Evolutionary conservation across 1,140 invertebrate genomes (phyloP), one percentile per base, ranked within the genome.

Genomic region (Lepidurus arcticus): DNA sequence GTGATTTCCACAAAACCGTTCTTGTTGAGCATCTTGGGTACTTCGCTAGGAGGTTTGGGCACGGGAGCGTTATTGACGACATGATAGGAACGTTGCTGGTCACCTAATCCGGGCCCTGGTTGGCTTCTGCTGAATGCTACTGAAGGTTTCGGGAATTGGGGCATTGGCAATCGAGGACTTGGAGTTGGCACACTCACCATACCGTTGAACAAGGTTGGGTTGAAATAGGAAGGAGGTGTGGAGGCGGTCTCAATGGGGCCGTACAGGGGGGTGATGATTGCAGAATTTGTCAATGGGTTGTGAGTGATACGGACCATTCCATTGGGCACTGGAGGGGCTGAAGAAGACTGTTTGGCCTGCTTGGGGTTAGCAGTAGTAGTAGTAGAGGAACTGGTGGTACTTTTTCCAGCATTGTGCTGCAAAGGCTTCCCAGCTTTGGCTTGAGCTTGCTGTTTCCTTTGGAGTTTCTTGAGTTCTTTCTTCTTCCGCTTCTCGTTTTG

Each of bases 401-500:
- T 42, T 26, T 74, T 44, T 73, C 47, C 24, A 21, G n/a, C 42
- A 11, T 75, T 78, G 73, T 34, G 13, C 34, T 1, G 73, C 43
- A 16, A 42, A 24, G 42, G 44, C n/a, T 78, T 73, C 24, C 44
- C 79, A 80, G 80, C 80, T 80, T 77, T 80, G 81, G 81, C 76
- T 44, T 80, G 75, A 42, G 78, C 76, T 74, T 80, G 79, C 77
- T 79, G 44, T 45, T 47, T 44, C 42, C 75, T 75, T 11, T 75
- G 74, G 42, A 73, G 34, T 79, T 73, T 82, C 2, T 73, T 44
- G 44, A 34, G 53, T 73, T 75, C 45, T 86, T 87, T 80, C 84
- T 84, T 44, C 85, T 81, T 81, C 85, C 87, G 80, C 82, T 84
- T 78, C 82, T 84, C 87, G 75, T 84, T 83, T 82, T 88, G 85